Evolutionary conservation across 2,797 vertebrate species (phyloP).

Genomic region (Heterohyrax brucei): DNA sequence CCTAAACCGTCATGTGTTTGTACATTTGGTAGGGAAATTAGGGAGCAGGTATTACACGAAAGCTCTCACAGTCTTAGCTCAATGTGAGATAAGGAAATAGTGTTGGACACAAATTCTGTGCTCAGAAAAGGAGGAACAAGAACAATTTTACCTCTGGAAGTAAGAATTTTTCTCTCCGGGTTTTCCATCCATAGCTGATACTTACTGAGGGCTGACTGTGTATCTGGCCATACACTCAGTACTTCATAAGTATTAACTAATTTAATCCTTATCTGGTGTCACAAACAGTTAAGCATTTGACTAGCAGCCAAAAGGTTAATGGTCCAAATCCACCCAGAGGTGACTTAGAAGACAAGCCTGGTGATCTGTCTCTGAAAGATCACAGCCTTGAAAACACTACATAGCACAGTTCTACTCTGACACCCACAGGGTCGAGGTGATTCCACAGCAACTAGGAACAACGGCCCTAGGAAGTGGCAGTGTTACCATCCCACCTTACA

Average conservation of each 20-base stretch:
- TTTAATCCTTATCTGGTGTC: neutral
- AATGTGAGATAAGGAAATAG: neutral
- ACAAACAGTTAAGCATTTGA: too few species aligned
- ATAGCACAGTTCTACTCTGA: too few species aligned
- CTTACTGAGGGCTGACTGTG: neutral
- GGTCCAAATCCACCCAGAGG: too few species aligned
- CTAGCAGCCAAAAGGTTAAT: neutral
- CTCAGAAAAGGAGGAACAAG: neutral
- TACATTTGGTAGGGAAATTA: neutral
- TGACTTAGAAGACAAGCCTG: too few species aligned
- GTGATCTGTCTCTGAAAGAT: too few species aligned
- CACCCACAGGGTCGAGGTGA: too few species aligned
- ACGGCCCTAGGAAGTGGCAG: accelerated
- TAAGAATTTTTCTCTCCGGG: neutral
- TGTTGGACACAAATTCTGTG: neutral
- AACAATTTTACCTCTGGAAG: neutral
- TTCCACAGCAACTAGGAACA: neutral
- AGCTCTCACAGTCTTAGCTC: neutral
- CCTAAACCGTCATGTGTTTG: neutral
- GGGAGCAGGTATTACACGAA: neutral
- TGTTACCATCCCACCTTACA: neutral
- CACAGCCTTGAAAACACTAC: too few species aligned
- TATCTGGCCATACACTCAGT: neutral
- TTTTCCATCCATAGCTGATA: neutral
- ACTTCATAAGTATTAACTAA: neutral